Evolutionary conservation across 2,797 vertebrate genomes (phyloP).

Genomic region (Hippopotamyrus pictus): DNA sequence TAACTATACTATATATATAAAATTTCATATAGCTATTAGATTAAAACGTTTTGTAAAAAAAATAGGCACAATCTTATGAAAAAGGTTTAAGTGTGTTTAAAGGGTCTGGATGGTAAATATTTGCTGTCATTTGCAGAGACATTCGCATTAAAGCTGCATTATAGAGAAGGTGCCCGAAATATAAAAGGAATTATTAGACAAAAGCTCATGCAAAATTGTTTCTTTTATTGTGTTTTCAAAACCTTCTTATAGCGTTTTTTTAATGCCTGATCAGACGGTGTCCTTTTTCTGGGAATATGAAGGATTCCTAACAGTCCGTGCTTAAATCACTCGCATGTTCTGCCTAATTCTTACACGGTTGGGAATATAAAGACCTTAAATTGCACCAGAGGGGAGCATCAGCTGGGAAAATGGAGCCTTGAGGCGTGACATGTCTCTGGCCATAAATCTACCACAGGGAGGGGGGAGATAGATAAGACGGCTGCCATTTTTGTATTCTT

Average conservation of each 20-base stretch:
- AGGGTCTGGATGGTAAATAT: neutral
- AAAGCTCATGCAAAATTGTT: neutral
- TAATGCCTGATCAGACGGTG: neutral
- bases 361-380: slow-evolving; percentile 2
- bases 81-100: neutral
- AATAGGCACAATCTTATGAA: neutral
- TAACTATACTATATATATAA: neutral
- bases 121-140: neutral
- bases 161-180: neutral
- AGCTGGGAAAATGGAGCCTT: neutral
- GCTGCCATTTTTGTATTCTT: slow-evolving; percentile 30
- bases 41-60: neutral
- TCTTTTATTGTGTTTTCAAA: neutral
- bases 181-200: neutral
- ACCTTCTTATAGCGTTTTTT: neutral
- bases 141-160: neutral
- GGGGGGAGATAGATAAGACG: slow-evolving; percentile 23
- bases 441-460: slow-evolving; percentile 29
- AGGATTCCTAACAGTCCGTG: neutral
- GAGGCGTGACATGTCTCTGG: slow-evolving; percentile 7
- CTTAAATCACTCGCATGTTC: neutral
- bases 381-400: neutral
- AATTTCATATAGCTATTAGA: neutral
- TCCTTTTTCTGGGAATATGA: neutral
- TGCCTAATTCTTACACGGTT: neutral